These are phyloP conservation scores for Nyleta sp. DNA, from an alignment of 2,888 invertebrate species.

Conservation along the genomic window DNA sequence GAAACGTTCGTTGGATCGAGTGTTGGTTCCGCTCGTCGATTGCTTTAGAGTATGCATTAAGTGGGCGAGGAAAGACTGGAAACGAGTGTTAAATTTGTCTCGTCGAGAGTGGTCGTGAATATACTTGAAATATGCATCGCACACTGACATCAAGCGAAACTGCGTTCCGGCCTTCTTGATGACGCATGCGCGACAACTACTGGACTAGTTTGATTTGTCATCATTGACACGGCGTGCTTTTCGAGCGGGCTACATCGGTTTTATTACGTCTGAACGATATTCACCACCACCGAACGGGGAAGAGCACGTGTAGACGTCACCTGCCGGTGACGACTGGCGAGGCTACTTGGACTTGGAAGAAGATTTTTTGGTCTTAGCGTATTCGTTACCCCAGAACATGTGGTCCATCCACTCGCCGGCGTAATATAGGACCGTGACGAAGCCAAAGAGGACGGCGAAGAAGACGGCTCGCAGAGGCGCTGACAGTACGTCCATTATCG, in stretches of 20 bases:
- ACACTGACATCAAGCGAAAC: background rate
- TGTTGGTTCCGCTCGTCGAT: background rate
- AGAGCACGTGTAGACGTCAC: slow-evolving; percentile 72
- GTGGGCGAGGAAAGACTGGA: slow-evolving; percentile 17
- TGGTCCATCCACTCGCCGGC: slow-evolving; percentile 89
- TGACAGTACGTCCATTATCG: slow-evolving; percentile 91
- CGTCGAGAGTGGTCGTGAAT: slow-evolving; percentile 39
- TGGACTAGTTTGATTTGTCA: slow-evolving; percentile 32
- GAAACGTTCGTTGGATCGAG: slow-evolving; percentile 18
- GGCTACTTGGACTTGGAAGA: slow-evolving; percentile 78
- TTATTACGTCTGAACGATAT: slow-evolving; percentile 67
- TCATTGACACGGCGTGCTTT: slow-evolving; percentile 20
- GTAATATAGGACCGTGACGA: slow-evolving; percentile 86
- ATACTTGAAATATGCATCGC: slow-evolving; percentile 13
- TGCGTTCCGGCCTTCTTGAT: slow-evolving; percentile 32
- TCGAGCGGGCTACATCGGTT: slow-evolving; percentile 36
- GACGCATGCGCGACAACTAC: slow-evolving; percentile 22
- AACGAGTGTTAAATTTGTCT: slow-evolving; percentile 35
- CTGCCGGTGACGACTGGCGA: slow-evolving; percentile 69
- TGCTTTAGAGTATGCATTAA: slow-evolving; percentile 13
- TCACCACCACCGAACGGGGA: slow-evolving; percentile 75
- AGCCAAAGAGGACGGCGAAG: slow-evolving; percentile 86
- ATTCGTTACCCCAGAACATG: slow-evolving; percentile 88
- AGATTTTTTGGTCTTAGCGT: slow-evolving; percentile 75
- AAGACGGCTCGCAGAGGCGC: slow-evolving; percentile 89